phyloP scores from a whole-genome alignment of 2,888 invertebrate genomes.

The Patella ulyssiponensis region DNA sequence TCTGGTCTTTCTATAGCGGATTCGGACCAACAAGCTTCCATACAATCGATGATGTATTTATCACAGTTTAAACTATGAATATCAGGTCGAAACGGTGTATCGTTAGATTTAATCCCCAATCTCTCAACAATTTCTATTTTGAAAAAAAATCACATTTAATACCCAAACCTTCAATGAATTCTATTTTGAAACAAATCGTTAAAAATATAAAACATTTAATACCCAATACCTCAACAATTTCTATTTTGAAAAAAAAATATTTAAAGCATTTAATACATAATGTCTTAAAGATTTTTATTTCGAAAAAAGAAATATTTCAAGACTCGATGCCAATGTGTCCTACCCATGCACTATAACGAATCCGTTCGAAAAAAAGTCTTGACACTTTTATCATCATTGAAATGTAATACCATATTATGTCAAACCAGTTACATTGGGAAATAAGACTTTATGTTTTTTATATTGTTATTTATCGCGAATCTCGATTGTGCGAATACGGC shows the following conservation, averaged over 20 bases:
- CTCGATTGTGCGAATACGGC: no score
- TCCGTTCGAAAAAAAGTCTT: no score
- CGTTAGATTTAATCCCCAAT: conserved; percentile 17
- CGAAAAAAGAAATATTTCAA: background rate
- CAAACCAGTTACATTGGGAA: no score
- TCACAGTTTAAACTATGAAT: conserved; percentile 83
- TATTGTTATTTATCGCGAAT: no score
- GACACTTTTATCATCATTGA: no score
- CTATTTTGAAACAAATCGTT: background rate
- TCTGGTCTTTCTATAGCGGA: conserved; percentile 50
- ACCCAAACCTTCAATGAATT: background rate
- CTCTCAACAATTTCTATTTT: conserved; percentile 32
- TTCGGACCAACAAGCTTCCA: conserved; percentile 72
- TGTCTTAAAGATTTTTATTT: background rate
- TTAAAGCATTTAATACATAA: background rate
- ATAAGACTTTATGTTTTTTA: no score
- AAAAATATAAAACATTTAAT: background rate
- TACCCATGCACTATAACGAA: no score
- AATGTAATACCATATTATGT: no score
- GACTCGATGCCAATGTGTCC: background rate
- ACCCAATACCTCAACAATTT: no score
- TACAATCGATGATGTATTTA: conserved; percentile 68
- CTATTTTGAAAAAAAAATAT: background rate
- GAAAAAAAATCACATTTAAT: background rate
- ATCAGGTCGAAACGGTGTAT: conserved; percentile 75